phyloP scores from a whole-genome alignment of 2,888 invertebrate genomes.

The Stenchaetothrips biformis region DNA sequence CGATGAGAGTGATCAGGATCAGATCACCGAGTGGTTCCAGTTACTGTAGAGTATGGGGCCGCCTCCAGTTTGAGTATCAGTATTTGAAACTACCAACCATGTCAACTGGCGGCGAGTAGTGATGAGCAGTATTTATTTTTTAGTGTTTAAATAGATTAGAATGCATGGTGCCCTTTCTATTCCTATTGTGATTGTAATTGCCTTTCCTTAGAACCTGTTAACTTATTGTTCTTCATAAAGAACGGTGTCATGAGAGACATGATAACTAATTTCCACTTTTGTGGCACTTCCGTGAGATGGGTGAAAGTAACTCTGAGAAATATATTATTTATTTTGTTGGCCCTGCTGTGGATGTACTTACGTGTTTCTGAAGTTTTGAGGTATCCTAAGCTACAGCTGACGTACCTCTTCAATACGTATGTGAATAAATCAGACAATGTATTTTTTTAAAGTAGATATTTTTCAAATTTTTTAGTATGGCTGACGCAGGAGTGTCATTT shows the following conservation, averaged over 20 bases:
- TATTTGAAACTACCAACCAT: not conserved
- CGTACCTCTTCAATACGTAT: too few species aligned
- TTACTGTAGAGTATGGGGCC: not conserved
- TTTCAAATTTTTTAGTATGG: not conserved
- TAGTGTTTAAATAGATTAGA: not conserved
- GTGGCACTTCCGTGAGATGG: not conserved
- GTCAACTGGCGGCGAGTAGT: not conserved
- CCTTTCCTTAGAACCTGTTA: not conserved
- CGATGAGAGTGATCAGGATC: too few species aligned
- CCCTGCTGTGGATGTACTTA: not conserved
- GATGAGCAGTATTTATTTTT: slow-evolving; percentile 7
- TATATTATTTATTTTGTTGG: not conserved
- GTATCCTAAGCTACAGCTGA: too few species aligned
- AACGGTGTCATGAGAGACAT: too few species aligned
- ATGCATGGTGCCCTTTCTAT: too few species aligned
- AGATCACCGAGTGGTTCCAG: too few species aligned
- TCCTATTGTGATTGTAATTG: too few species aligned
- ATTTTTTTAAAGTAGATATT: too few species aligned
- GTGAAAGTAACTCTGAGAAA: too few species aligned
- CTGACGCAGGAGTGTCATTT: not conserved
- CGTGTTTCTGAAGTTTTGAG: not conserved
- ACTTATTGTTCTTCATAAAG: not conserved
- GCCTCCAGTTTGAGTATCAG: not conserved
- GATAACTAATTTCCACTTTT: not conserved
- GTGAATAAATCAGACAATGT: not conserved